A percentile compares a stretch with the other conserved stretches of the same genome.
These are phyloP conservation scores for Ameiurus melas DNA, from an alignment of 2,113 vertebrate genomes.

Conservation along the genomic window DNA sequence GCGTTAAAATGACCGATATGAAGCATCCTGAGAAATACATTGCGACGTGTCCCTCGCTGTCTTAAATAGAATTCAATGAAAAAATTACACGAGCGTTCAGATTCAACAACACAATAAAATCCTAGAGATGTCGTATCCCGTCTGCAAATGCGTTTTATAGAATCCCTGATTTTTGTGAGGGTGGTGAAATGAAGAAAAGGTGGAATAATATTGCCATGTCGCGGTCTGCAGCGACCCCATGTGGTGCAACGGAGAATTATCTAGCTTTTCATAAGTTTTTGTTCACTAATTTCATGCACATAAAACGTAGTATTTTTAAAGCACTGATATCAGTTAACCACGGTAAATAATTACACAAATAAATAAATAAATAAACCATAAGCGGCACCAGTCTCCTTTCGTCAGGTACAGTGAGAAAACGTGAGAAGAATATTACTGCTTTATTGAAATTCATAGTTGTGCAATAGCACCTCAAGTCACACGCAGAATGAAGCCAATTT, in stretches of 20 bases:
- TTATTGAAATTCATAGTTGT: not conserved
- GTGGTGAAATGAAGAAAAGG: not conserved
- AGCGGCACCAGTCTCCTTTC: not conserved
- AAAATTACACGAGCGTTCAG: not conserved
- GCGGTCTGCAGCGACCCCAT: conserved; percentile 69
- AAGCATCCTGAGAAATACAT: conserved; percentile 2
- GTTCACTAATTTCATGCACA: too few relatives aligned
- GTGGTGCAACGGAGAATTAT: conserved; percentile 36
- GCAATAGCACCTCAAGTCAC: not conserved
- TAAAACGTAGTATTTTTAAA: not conserved
- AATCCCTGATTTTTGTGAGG: not conserved
- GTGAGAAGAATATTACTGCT: not conserved
- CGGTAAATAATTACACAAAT: not conserved
- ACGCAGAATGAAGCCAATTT: not conserved
- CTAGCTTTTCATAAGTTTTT: not conserved
- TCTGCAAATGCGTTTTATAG: not conserved
- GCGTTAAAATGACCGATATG: conserved; percentile 15
- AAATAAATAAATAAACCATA: not conserved
- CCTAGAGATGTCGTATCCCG: not conserved
- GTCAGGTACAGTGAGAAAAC: too few relatives aligned
- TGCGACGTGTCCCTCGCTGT: not conserved
- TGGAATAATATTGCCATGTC: not conserved
- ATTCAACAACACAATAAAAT: not conserved
- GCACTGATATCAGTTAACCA: not conserved
- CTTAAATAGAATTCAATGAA: not conserved